These are phyloP conservation scores for Phalacrocorax carbo DNA, from an alignment of 2,113 vertebrate genomes.

Conservation along the genomic window DNA sequence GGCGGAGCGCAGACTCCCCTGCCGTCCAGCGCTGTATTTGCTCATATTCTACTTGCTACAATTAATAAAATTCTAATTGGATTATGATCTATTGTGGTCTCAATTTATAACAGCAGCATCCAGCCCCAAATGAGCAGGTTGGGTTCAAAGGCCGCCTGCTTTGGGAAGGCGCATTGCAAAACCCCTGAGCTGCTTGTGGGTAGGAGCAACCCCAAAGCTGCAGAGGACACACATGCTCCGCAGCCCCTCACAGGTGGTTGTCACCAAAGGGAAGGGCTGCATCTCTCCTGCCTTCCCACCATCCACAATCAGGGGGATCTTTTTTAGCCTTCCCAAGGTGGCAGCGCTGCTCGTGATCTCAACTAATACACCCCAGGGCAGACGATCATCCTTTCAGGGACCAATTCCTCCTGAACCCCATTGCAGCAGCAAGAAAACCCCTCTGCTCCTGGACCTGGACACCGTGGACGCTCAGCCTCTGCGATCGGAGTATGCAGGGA, in stretches of 20 bases:
- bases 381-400: rapidly evolving
- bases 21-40: too few species aligned
- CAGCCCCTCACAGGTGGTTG: rapidly evolving
- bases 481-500: rapidly evolving
- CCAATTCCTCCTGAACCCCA: rapidly evolving
- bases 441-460: too few species aligned
- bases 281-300: neutral
- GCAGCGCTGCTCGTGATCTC: neutral
- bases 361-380: neutral
- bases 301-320: neutral
- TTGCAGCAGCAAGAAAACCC: neutral
- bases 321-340: neutral
- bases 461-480: neutral
- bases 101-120: too few species aligned
- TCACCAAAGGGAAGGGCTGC: rapidly evolving
- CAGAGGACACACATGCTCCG: rapidly evolving
- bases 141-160: neutral
- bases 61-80: too few species aligned
- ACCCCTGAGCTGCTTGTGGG: rapidly evolving
- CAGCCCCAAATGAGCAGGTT: neutral
- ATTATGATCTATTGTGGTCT: too few species aligned
- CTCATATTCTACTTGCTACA: too few species aligned
- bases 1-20: too few species aligned
- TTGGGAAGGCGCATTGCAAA: neutral
- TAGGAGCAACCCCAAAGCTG: rapidly evolving